Evolutionary conservation across 2,113 vertebrate species (phyloP), one percentile per base, ranked within the genome.

Genomic region (Phalacrocorax carbo): DNA sequence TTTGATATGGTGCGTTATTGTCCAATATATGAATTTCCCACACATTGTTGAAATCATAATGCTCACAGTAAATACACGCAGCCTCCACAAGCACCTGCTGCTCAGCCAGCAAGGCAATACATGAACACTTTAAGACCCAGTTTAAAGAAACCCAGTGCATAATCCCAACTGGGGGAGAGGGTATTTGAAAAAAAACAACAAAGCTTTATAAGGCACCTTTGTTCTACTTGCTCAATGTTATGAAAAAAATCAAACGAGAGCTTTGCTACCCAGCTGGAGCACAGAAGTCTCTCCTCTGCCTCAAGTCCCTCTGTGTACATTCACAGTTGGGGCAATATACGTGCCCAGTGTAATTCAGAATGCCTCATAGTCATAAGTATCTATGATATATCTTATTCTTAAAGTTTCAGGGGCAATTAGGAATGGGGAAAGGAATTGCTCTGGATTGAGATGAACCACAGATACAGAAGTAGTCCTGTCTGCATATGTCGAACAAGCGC

Each of bases 191-290:
- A 70, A 81, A 78, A 40, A 73, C 32, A 75, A 51, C 51, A 84
- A 62, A 78, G 51, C 55, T 92, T 83, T 82, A 58, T 69, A 62
- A 72, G n/a, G 22, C n/a, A 94, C 27, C 57, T 90, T 92, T 91
- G n/a, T 84, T 92, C 65, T 61, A 57, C 70, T 66, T 79, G 12
- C 30, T 87, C 22, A 46, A 29, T 25, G 21, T 46, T 82, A 92
- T 61, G 38, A 55, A 93, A 96, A 87, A 96, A 87, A 79, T 61
- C 64, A 84, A 81, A 86, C 29, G 34, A 88, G 76, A 81, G 29
- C 72, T 54, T 88, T 44, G 54, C 61, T 81, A 61, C 15, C n/a
- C 83, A 83, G 46, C 16, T 86, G 26, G 42, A 88, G 61, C 64
- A 30, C 75, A 71, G 62, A 66, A 70, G 34, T 71, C 26, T 73